These are phyloP conservation scores for Cyanoderma ruficeps DNA, from an alignment of 2,113 vertebrate genomes.

Conservation along the genomic window DNA sequence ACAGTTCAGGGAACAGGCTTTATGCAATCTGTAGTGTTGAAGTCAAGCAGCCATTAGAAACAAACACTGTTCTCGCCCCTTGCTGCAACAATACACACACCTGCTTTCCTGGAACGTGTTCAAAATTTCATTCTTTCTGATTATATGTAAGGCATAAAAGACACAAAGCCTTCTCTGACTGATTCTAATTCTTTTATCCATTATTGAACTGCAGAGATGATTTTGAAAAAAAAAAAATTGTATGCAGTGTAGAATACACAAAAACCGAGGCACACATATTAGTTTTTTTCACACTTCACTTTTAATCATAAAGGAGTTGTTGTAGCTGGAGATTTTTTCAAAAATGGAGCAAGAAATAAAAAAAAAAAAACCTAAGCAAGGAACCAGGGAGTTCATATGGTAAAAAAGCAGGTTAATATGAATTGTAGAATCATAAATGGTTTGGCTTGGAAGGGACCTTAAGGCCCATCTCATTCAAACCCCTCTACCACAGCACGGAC, in stretches of 20 bases:
- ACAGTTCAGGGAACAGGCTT: conserved; percentile 25
- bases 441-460: background rate
- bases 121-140: conserved; percentile 36
- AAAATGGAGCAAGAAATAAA: background rate
- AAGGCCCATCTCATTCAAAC: fast-evolving
- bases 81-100: conserved; percentile 35
- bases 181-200: conserved; percentile 7
- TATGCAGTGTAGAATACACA: background rate
- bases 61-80: background rate
- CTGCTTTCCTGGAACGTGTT: conserved; percentile 13
- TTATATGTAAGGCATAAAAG: conserved; percentile 11
- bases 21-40: conserved; percentile 32
- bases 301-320: background rate
- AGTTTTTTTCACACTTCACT: background rate
- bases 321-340: background rate
- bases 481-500: background rate
- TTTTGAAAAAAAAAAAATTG: background rate
- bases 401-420: background rate
- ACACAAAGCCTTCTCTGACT: background rate
- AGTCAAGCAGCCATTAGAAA: conserved; percentile 47
- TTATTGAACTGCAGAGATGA: background rate
- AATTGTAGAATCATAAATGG: background rate
- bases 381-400: background rate
- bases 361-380: background rate
- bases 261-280: background rate